Evolutionary conservation across 2,797 vertebrate genomes (phyloP).

Genomic region (Luscinia luscinia): DNA sequence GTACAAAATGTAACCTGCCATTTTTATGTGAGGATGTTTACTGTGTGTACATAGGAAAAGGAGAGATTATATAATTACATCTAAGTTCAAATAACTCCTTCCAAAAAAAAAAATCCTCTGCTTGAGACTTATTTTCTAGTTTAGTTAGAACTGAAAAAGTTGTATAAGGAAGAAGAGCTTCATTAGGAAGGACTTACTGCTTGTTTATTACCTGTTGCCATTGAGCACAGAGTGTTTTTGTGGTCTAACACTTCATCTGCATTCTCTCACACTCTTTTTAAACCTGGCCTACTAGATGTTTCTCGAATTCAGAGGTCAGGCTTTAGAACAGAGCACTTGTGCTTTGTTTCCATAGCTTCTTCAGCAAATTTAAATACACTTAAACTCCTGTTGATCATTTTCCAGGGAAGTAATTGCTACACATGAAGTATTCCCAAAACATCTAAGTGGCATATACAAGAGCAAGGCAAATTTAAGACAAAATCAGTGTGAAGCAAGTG

Average conservation of each 20-base stretch:
- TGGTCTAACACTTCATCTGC: background rate
- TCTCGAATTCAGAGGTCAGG: background rate
- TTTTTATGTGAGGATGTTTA: background rate
- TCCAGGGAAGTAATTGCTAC: conserved; percentile 60
- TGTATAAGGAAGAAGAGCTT: background rate
- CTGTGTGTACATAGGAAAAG: background rate
- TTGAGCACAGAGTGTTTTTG: background rate
- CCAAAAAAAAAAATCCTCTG: background rate
- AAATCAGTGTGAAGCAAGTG: conserved; percentile 60
- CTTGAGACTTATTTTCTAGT: background rate
- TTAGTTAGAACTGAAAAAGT: background rate
- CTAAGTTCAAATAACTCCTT: background rate
- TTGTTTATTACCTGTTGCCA: background rate
- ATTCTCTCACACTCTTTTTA: background rate
- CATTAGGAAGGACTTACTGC: background rate
- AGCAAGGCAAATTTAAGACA: conserved; percentile 32
- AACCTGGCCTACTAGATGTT: background rate
- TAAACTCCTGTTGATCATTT: conserved; percentile 58
- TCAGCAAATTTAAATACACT: background rate
- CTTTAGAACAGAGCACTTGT: background rate
- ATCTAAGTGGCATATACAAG: conserved; percentile 29
- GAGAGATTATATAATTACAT: background rate
- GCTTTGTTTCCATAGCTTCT: conserved; percentile 28
- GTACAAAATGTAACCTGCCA: background rate
- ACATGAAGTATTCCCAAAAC: conserved; percentile 41